These are phyloP conservation scores for Diaphora mendica DNA, from an alignment of 2,888 invertebrate genomes.

Conservation along the genomic window DNA sequence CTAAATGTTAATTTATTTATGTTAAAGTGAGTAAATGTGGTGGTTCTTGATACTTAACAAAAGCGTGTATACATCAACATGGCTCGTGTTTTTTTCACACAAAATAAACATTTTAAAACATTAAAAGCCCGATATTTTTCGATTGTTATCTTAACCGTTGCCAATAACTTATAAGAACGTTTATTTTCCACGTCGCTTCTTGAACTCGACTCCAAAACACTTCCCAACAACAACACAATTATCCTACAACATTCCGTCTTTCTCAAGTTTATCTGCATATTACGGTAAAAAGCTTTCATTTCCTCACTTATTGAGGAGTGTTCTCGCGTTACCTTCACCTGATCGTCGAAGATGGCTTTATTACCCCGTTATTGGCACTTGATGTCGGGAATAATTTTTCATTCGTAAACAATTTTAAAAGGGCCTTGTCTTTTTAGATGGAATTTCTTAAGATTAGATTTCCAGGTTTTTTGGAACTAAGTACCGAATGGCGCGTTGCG, in stretches of 20 bases:
- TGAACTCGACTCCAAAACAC: constrained; percentile 6
- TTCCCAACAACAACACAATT: constrained; percentile 10
- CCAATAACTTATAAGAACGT: neutral
- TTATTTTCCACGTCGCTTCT: neutral
- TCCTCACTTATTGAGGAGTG: constrained; percentile 15
- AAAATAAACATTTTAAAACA: neutral
- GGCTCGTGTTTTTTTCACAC: neutral
- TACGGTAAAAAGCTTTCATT: constrained; percentile 17
- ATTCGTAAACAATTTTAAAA: constrained; percentile 28
- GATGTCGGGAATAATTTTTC: constrained; percentile 36
- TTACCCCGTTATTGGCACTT: constrained; percentile 45
- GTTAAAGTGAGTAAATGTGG: neutral
- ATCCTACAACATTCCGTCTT: constrained; percentile 1
- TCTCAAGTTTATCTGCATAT: constrained; percentile 11
- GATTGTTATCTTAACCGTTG: neutral
- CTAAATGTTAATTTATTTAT: neutral
- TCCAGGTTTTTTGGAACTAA: neutral
- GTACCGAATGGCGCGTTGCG: too few species aligned
- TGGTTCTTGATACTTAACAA: neutral
- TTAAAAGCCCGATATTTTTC: neutral
- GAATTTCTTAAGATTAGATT: constrained; percentile 1
- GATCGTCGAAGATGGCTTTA: constrained; percentile 47
- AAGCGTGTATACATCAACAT: neutral
- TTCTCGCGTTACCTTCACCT: constrained; percentile 45
- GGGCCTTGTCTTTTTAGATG: neutral